Conservation (phyloP, 2,797 vertebrate species). For the Sebastes hubbsi region DNA sequence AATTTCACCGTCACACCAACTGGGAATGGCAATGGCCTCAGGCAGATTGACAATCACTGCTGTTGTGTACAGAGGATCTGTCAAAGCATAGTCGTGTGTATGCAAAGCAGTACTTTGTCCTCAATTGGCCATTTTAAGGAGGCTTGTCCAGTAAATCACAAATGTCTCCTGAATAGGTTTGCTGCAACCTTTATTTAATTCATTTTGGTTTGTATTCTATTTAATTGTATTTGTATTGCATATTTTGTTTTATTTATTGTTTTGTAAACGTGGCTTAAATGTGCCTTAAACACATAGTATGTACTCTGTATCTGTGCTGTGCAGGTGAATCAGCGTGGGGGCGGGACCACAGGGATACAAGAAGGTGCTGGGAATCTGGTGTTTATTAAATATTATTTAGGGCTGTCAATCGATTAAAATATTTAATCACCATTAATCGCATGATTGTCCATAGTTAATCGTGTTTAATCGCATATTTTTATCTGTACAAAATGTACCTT, state of each 20-base stretch:
- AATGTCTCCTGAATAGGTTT: background rate
- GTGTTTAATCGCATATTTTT: no score
- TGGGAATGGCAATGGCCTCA: constrained; percentile 22
- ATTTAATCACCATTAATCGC: no score
- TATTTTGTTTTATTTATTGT: background rate
- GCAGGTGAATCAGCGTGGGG: no score
- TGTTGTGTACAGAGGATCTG: background rate
- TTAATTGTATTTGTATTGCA: background rate
- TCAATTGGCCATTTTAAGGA: background rate
- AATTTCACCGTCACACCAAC: constrained; percentile 19
- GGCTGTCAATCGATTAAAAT: no score
- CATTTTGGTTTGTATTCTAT: background rate
- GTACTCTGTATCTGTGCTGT: no score
- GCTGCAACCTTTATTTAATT: background rate
- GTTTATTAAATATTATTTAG: no score
- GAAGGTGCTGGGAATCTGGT: background rate
- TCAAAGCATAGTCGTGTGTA: background rate
- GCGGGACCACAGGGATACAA: background rate
- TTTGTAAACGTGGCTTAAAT: no score
- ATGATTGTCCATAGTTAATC: no score
- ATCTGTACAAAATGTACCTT: no score
- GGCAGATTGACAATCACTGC: constrained; percentile 30
- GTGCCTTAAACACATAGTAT: background rate
- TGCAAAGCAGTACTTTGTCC: constrained; percentile 16
- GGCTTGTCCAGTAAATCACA: background rate